Base-by-base conservation (phyloP, 2,888 invertebrate species). In the Pediacus dermestoides region DNA sequence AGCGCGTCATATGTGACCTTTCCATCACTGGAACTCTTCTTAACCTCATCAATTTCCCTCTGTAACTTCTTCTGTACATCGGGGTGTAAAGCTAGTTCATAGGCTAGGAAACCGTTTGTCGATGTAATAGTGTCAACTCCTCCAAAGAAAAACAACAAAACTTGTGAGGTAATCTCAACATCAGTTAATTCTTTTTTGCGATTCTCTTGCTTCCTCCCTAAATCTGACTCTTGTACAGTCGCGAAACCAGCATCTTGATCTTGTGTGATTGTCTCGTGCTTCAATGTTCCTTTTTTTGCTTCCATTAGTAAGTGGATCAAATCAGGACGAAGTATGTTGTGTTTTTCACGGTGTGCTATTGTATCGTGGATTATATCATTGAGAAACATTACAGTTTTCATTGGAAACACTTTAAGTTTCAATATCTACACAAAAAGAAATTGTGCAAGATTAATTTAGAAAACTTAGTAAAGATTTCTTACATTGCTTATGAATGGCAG, bases 241-340 rank as follows among this genome's bases (percentile, higher is more conserved):
- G 54, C 51, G 42, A 52, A 53, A 22, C 50, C 36, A 23, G 30
- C 35, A 16, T 40, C 37, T 21, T 32, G 15, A 30, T 25, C 18
- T 15, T 30, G 9, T 1, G 23, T 11, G 6, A n/a, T n/a, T n/a
- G 49, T 50, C 21, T 58, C 60, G 28, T 66, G 59, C 8, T 63
- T 56, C 1, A 63, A 15, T 2, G 53, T 53, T 31, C 71, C 60
- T 58, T 70, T 64, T 34, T 71, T 67, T 1, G 74, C 70, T 53
- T 74, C 71, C 68, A 75, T 69, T 2, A 78, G 58, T 34, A 77
- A 63, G 43, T 78, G 70, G 14, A 78, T 74, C 74, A 78, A 72
- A 47, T 77, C 78, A 2, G 71, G 72, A 2, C 77, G 66, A 1
- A 70, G 37, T 10, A 76, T 73, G 1, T 71, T 66, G 9, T 71